These are phyloP conservation scores for Varanus komodoensis DNA, from an alignment of 2,113 vertebrate genomes.

Conservation along the genomic window DNA sequence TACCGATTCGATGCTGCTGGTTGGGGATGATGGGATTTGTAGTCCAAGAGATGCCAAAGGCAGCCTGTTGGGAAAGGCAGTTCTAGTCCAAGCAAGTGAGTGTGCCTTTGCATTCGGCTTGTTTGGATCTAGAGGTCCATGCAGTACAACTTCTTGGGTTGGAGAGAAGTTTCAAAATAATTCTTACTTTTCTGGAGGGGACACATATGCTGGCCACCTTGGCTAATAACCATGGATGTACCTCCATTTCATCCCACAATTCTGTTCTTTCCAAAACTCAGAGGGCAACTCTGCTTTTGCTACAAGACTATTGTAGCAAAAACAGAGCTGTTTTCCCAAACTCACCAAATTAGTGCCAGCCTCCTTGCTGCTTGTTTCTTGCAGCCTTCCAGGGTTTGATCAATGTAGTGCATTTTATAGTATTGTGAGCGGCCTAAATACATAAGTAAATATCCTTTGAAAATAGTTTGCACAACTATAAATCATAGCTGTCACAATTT, in stretches of 20 bases:
- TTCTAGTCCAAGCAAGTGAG: not conserved
- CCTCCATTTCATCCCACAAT: not conserved
- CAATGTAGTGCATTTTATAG: not conserved
- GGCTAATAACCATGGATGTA: not conserved
- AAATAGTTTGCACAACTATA: not conserved
- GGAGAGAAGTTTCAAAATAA: not conserved
- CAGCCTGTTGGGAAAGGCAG: not conserved
- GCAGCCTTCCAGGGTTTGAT: not conserved
- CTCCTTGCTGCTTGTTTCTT: not conserved
- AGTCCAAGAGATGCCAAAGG: not conserved
- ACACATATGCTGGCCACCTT: not conserved
- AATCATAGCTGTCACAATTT: not conserved
- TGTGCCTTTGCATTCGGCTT: not conserved
- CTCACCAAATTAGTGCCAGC: not conserved
- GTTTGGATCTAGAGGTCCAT: not conserved
- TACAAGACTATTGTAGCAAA: too few species aligned
- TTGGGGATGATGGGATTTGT: too few species aligned
- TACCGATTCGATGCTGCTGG: too few species aligned
- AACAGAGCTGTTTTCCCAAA: too few species aligned
- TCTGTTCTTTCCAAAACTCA: not conserved
- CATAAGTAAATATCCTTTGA: not conserved
- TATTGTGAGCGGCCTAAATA: not conserved
- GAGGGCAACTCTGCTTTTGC: too few species aligned
- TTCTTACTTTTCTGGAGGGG: not conserved
- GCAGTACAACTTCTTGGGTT: not conserved